phyloP scores from a whole-genome alignment of 2,888 invertebrate species.

The Eristalis pertinax region DNA sequence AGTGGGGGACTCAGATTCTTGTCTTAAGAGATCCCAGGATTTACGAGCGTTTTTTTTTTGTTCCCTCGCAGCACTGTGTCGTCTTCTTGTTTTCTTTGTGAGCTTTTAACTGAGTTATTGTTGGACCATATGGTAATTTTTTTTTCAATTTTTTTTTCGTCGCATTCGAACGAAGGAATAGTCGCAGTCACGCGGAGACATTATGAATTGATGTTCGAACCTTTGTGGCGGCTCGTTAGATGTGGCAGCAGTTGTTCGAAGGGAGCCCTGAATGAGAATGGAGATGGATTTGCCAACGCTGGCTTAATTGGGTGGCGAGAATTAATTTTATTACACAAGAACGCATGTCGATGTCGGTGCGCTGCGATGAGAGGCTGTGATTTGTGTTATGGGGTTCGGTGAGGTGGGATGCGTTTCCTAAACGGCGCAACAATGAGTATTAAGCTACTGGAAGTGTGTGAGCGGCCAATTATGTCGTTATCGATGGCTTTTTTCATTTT shows the following conservation, averaged over 20 bases:
- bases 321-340: neutral
- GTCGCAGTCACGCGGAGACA: slow-evolving; percentile 23
- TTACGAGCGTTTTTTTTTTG: slow-evolving; percentile 64
- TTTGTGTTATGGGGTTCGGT: neutral
- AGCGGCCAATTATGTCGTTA: neutral
- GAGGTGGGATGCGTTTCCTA: neutral
- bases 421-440: neutral
- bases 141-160: neutral
- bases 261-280: neutral
- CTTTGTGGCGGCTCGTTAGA: slow-evolving; percentile 30
- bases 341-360: neutral
- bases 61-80: slow-evolving; percentile 43
- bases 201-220: slow-evolving; percentile 37
- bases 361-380: neutral
- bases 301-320: slow-evolving; percentile 1
- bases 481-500: neutral
- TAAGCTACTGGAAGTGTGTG: neutral
- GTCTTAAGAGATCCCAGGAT: slow-evolving; percentile 64
- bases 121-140: slow-evolving; percentile 57
- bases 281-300: slow-evolving; percentile 31
- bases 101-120: slow-evolving; percentile 51
- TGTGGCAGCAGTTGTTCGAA: slow-evolving; percentile 27
- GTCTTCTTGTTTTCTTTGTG: slow-evolving; percentile 17
- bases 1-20: slow-evolving; percentile 2
- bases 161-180: too few species aligned